These are phyloP conservation scores for Brenthis daphne DNA, from an alignment of 2,888 invertebrate genomes.

Conservation along the genomic window DNA sequence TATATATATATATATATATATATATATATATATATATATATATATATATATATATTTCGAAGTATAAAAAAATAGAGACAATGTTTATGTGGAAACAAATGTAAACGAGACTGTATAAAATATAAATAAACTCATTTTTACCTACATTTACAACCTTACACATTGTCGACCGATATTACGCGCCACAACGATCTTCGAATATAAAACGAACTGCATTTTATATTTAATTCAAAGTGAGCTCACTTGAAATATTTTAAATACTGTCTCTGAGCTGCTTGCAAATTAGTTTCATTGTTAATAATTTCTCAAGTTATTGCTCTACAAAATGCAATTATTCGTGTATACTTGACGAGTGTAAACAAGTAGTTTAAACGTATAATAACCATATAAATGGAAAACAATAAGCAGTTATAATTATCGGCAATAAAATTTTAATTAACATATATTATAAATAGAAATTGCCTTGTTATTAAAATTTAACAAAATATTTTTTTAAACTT, in stretches of 20 bases:
- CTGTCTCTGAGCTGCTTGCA: constrained; percentile 14
- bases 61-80: too few species aligned
- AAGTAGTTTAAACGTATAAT: too few species aligned
- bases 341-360: not conserved
- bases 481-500: constrained; percentile 19
- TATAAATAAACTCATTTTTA: constrained; percentile 2
- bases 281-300: constrained; percentile 23
- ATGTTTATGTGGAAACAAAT: too few species aligned
- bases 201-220: constrained; percentile 26
- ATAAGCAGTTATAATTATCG: too few species aligned
- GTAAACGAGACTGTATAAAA: not conserved
- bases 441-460: too few species aligned
- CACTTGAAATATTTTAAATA: constrained; percentile 23
- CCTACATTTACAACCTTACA: constrained; percentile 2
- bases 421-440: too few species aligned
- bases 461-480: not conserved
- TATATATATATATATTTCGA: too few species aligned
- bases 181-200: constrained; percentile 22
- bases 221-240: constrained; percentile 24
- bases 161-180: constrained; percentile 16
- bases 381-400: too few species aligned
- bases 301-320: not conserved
- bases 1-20: too few species aligned
- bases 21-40: too few species aligned
- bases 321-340: not conserved